Base-by-base conservation (phyloP, 2,888 invertebrate species). In the Nasonia oneida region DNA sequence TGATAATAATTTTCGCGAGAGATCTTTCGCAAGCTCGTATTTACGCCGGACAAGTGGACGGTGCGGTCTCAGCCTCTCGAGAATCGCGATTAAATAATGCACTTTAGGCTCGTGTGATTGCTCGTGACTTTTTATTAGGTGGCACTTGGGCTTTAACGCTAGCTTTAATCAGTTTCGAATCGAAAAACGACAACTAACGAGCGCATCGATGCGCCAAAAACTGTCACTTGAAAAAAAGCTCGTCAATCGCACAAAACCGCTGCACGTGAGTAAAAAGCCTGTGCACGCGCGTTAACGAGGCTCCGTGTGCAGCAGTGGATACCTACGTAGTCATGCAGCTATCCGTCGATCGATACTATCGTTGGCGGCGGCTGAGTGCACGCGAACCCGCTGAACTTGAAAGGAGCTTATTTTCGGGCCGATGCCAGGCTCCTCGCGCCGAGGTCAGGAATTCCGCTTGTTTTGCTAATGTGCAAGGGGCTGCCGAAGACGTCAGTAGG, bases 361-460 rank as follows among this genome's bases (percentile, higher is more conserved):
- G 67, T 67, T 33, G 33, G 0, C 37, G 37, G 37, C 37, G 4
- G 4, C 6, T 15, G 18, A n/a, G 67, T 67, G 67, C 67, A 29
- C 67, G 67, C 67, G 67, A 67, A 70, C 37, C 37, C 37, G 33
- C 15, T 70, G 70, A 37, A 73, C 73, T 73, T 73, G 73, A n/a
- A 73, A 74, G 74, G 50, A n/a, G 15, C 33, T 29, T 67, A 29
- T 67, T 67, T 67, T 67, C 67, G 67, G 14, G 12, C 3, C 23
- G 67, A 15, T 18, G 74, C 6, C 18, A 29, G 23, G 47, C 67
- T 14, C 67, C 29, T 67, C 1, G 29, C 29, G 29, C 3, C 67
- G 67, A 67, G 67, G 67, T 67, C 67, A 67, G 14, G 29, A 67
- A 29, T 67, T 47, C 15, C 57, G 57, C 57, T 61, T 67, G 33